Conservation (phyloP, 2,888 invertebrate genomes). For the Dolomedes plantarius region DNA sequence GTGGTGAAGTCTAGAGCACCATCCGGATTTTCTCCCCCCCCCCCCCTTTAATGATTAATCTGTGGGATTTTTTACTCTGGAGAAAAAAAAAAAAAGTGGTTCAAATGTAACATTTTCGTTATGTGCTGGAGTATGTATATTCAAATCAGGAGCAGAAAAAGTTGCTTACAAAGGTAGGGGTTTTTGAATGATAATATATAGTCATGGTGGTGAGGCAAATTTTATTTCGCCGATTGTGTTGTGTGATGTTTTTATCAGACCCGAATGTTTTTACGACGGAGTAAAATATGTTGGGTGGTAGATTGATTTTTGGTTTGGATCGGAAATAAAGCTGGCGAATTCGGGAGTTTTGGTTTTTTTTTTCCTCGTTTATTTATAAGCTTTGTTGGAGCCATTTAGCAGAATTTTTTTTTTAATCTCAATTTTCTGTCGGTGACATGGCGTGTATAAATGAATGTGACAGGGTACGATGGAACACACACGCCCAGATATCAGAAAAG, state of each 20-base stretch:
- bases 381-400: too few species aligned
- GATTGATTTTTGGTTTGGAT: neutral
- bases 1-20: slow-evolving; percentile 50
- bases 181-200: slow-evolving; percentile 1
- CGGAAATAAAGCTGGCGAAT: neutral
- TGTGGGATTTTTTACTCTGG: slow-evolving; percentile 28
- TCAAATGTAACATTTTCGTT: slow-evolving; percentile 32
- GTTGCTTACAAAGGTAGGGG: slow-evolving; percentile 5
- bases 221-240: slow-evolving; percentile 10
- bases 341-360: neutral
- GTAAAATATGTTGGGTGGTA: neutral
- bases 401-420: too few species aligned
- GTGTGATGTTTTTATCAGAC: slow-evolving; percentile 7
- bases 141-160: slow-evolving; percentile 32
- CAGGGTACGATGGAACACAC: neutral
- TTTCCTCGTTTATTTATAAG: neutral
- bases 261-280: neutral
- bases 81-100: slow-evolving; percentile 21
- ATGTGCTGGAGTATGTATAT: slow-evolving; percentile 16
- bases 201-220: neutral
- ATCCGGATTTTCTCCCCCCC: slow-evolving; percentile 27
- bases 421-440: neutral
- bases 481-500: too few species aligned
- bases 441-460: neutral
- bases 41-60: slow-evolving; percentile 60